Base-by-base conservation (phyloP, 1,140 invertebrate genomes). In the Ectropis grisescens region DNA sequence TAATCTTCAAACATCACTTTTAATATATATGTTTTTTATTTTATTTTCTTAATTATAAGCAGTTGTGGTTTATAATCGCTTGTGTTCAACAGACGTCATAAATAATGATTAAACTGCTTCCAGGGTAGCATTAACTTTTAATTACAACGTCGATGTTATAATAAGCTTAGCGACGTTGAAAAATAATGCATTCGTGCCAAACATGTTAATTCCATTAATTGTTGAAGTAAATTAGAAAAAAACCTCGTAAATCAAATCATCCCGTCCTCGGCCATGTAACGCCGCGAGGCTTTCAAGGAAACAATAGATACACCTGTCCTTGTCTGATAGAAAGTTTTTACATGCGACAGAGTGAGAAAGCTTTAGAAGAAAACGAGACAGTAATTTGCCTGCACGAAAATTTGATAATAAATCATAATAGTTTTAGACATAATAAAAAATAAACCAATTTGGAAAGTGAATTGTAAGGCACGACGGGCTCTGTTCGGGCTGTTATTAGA, bases 391-490 rank as follows among this genome's bases (percentile, higher is more conserved):
- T 76, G 75, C 70, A 78, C 72, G 76, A 78, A 81, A 78, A 81
- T 78, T 78, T 59, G 62, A 65, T 76, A 72, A 76, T 81, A 81
- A 81, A 81, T 81, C 72, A 81, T 76, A 74, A 79, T 81, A 81
- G 76, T 81, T 79, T 74, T 75, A 79, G 72, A 75, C 71, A 72
- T 69, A 70, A 58, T 74, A 75, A 80, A 81, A 80, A 78, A 72
- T 70, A 66, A 70, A 81, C 76, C 62, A 74, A 81, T 76, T 81
- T 81, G 72, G 72, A 81, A 81, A 81, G 76, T 81, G 72, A 78
- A 78, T 81, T 81, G 70, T 81, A 76, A 75, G 76, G 76, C 62
- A 75, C 71, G 65, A 64, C 65, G 58, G 56, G 69, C 36, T 41
- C 49, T 43, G 56, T 57, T 60, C 54, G 64, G 50, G 35, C 67